Base-by-base conservation (phyloP, 2,888 invertebrate species). In the Cordilura impudica region DNA sequence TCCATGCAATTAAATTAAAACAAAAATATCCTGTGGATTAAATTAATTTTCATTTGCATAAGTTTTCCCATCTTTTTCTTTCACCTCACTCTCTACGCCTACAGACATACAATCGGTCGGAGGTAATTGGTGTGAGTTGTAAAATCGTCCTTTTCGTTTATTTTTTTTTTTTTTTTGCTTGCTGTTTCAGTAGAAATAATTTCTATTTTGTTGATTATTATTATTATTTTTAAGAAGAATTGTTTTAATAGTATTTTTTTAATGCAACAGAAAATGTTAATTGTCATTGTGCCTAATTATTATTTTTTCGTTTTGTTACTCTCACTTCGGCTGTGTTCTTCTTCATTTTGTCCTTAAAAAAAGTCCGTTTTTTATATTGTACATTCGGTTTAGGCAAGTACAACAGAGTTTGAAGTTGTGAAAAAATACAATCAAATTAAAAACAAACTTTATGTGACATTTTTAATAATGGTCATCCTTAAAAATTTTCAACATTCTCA, bases 31-130 rank as follows among this genome's bases (percentile, higher is more conserved):
- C 86, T 86, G 87, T 83, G 88, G 88, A 88, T 88, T 89, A 88
- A 88, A 88, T 89, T 88, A 88, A 89, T 88, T 88, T 88, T 87
- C 87, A 89, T 89, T 88, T 87, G 89, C 88, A 89, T 88, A 87
- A 86, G 87, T 86, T 88, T 81, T 81, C 83, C 81, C 81, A 78
- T 78, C n/a, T 53, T 47, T 73, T 67, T 71, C 76, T 14, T 23
- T 21, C 49, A 7, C n/a, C 43, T 63, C 61, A 61, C 47, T 47
- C 72, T 66, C 16, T 18, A 16, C 39, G 14, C 43, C 61, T 56
- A 18, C 21, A 56, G 16, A 23, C 12, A 58, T 35, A 18, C 53
- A 35, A 14, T 16, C 51, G 60, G 45, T 4, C 1, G n/a, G 2
- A 49, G 16, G 45, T 51, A 45, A 39, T 61, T 61, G 45, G 72